phyloP scores from a whole-genome alignment of 1,140 invertebrate species.

The Drosophila busckii region DNA sequence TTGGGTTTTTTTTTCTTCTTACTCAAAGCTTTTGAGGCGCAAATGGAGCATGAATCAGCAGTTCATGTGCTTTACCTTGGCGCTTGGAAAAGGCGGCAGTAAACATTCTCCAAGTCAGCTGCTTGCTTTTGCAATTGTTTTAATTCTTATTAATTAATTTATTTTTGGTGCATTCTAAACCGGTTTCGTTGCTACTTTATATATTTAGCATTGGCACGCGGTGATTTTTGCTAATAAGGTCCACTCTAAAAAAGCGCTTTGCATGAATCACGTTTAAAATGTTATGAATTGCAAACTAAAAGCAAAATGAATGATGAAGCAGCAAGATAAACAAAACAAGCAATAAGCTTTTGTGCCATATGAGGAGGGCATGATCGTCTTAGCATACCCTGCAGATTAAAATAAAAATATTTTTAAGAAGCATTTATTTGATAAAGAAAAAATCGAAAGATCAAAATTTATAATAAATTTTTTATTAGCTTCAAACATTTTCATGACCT shows the following conservation, averaged over 20 bases:
- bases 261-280: slow-evolving; percentile 3
- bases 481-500: no score
- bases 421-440: no score
- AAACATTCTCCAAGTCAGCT: slow-evolving; percentile 26
- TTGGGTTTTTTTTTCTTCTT: no score
- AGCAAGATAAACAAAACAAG: neutral
- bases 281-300: slow-evolving; percentile 25
- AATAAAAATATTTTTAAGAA: no score
- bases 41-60: slow-evolving; percentile 64
- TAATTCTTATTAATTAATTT: slow-evolving; percentile 8
- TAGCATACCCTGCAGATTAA: no score
- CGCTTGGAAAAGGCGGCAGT: slow-evolving; percentile 60
- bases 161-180: slow-evolving; percentile 30
- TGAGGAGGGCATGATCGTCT: no score
- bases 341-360: no score
- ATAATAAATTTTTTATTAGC: no score
- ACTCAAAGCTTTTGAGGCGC: no score
- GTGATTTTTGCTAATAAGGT: slow-evolving; percentile 3
- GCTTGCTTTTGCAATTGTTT: slow-evolving; percentile 34
- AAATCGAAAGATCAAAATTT: no score
- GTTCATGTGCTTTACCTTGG: slow-evolving; percentile 68
- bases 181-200: slow-evolving; percentile 17
- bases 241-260: slow-evolving; percentile 34
- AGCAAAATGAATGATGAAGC: slow-evolving; percentile 20
- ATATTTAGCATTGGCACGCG: neutral